Conservation (phyloP, 2,113 vertebrate genomes). For the Brachyhypopomus occidentalis region DNA sequence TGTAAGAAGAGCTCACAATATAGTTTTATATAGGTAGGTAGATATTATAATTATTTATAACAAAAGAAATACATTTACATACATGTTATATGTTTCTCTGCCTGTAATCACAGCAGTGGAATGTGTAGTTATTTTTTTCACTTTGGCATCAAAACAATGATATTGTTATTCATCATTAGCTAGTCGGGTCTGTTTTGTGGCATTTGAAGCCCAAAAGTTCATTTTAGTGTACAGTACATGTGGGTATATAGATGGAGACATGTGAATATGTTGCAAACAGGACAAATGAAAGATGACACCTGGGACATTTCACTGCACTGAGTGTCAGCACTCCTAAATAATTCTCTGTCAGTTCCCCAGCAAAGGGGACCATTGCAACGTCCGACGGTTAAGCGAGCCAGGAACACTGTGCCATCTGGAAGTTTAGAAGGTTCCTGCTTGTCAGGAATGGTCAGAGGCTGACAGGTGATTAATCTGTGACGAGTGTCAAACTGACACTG, state of each 20-base stretch:
- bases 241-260: not conserved
- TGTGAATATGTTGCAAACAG: conserved; percentile 25
- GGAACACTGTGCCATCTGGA: conserved; percentile 33
- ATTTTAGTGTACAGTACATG: conserved; percentile 1
- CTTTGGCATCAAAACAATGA: not conserved
- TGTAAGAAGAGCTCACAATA: too few relatives aligned
- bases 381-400: conserved; percentile 51
- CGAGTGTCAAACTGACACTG: conserved; percentile 37
- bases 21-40: too few relatives aligned
- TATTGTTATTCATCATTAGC: not conserved
- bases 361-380: conserved; percentile 51
- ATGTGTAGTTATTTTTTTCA: not conserved
- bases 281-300: conserved; percentile 51
- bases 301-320: conserved; percentile 49
- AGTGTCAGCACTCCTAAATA: conserved; percentile 63
- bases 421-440: conserved; percentile 43
- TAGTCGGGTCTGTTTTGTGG: not conserved
- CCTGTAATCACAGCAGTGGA: too few relatives aligned
- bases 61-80: too few relatives aligned
- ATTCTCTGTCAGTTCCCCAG: conserved; percentile 60
- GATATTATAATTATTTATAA: too few relatives aligned
- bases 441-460: conserved; percentile 33
- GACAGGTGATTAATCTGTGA: conserved; percentile 40
- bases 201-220: not conserved
- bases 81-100: too few relatives aligned